Evolutionary conservation across 2,113 vertebrate genomes (phyloP).

Genomic region (Petroica traversi): DNA sequence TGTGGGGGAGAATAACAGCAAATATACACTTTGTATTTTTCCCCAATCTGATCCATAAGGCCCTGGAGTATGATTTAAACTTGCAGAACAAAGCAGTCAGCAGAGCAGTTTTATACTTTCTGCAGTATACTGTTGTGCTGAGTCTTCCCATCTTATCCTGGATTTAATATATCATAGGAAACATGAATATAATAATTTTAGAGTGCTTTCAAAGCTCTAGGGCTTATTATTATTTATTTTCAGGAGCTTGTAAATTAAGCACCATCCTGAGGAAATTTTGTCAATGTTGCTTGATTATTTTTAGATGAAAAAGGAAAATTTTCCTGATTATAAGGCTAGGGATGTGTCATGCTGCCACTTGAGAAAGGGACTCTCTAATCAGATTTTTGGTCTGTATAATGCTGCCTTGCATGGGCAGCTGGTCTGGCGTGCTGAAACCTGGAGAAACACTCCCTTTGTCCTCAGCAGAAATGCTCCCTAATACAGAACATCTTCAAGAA

Average conservation of each 20-base stretch:
- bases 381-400: not conserved
- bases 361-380: not conserved
- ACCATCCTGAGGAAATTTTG: not conserved
- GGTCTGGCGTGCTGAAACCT: not conserved
- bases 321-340: not conserved
- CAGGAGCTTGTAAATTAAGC: not conserved
- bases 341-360: not conserved
- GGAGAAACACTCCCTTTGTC: not conserved
- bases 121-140: not conserved
- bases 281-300: not conserved
- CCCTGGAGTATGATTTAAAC: not conserved
- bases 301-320: not conserved
- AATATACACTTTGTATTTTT: not conserved
- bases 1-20: not conserved
- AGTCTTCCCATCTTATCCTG: not conserved
- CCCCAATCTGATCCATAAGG: not conserved
- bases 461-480: not conserved
- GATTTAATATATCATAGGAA: not conserved
- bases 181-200: not conserved
- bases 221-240: not conserved
- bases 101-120: not conserved
- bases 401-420: not conserved
- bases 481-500: not conserved
- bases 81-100: not conserved
- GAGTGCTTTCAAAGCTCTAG: not conserved